phyloP scores from a whole-genome alignment of 2,888 invertebrate genomes.

The Dolomedes plantarius region DNA sequence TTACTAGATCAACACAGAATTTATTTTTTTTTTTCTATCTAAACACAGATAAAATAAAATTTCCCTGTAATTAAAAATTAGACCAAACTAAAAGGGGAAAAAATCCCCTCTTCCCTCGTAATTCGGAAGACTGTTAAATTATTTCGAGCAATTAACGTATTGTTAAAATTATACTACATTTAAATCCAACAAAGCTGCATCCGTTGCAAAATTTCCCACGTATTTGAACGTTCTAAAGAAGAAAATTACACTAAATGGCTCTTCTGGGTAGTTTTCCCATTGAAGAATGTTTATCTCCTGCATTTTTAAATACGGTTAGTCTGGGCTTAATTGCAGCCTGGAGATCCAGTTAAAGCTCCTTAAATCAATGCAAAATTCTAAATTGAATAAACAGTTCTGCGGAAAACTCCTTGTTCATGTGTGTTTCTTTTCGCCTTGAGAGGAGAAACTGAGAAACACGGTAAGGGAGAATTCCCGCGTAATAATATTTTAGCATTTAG shows the following conservation, averaged over 20 bases:
- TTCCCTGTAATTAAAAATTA: too few species aligned
- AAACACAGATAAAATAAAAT: too few species aligned
- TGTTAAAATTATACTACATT: background rate
- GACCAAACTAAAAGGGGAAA: too few species aligned
- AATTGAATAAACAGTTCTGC: background rate
- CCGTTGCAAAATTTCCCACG: background rate
- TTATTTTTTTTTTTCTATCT: too few species aligned
- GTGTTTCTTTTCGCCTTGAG: background rate
- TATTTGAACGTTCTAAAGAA: background rate
- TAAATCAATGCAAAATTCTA: conserved; percentile 1
- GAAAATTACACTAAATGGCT: background rate
- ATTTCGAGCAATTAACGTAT: background rate
- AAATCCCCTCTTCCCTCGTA: too few species aligned
- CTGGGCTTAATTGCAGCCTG: background rate
- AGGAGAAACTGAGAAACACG: too few species aligned
- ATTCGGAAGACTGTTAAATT: too few species aligned
- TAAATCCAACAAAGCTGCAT: background rate
- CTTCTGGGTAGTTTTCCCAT: background rate
- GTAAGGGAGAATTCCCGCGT: too few species aligned
- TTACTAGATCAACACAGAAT: too few species aligned
- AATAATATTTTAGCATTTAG: too few species aligned
- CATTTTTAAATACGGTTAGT: background rate
- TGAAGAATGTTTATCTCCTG: background rate
- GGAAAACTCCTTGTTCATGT: background rate
- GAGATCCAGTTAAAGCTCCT: background rate